phyloP scores from a whole-genome alignment of 92 coral and sea anemone species.

The Pocillopora grandis region DNA sequence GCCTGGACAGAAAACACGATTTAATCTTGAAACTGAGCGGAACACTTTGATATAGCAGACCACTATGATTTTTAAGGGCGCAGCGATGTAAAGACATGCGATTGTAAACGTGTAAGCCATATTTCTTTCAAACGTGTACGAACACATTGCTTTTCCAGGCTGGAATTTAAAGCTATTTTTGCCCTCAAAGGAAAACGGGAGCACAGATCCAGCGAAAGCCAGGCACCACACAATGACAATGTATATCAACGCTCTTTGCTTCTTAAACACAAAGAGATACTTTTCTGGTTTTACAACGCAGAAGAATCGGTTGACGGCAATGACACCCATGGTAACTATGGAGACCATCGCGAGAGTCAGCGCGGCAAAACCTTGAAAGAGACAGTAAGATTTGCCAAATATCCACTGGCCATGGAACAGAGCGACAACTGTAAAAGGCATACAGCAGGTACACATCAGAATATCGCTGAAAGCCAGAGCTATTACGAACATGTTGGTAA shows the following conservation, averaged over 20 bases:
- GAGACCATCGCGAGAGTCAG: too few relatives aligned
- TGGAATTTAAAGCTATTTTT: slow-evolving; percentile 19
- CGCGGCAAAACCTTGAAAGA: too few relatives aligned
- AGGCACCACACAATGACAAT: slow-evolving; percentile 6
- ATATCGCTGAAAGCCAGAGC: too few relatives aligned
- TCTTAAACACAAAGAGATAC: slow-evolving; percentile 21
- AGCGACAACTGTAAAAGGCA: slow-evolving; percentile 59
- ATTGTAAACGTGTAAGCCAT: slow-evolving; percentile 5
- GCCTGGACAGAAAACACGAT: background rate
- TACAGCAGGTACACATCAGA: too few relatives aligned
- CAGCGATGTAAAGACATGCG: slow-evolving; percentile 2
- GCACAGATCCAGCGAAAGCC: slow-evolving; percentile 5
- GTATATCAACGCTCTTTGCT: background rate
- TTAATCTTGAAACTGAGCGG: slow-evolving; percentile 11
- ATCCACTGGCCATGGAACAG: too few relatives aligned
- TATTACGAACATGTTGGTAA: too few relatives aligned
- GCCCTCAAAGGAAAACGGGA: slow-evolving; percentile 8
- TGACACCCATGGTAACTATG: too few relatives aligned
- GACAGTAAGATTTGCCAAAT: too few relatives aligned
- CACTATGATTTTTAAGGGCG: slow-evolving; percentile 12
- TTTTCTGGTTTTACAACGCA: slow-evolving; percentile 31
- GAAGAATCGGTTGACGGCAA: too few relatives aligned
- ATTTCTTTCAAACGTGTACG: slow-evolving; percentile 27
- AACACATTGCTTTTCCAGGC: slow-evolving; percentile 54
- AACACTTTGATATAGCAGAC: background rate